Conservation (phyloP, 2,888 invertebrate genomes). For the Cantharis nigra region DNA sequence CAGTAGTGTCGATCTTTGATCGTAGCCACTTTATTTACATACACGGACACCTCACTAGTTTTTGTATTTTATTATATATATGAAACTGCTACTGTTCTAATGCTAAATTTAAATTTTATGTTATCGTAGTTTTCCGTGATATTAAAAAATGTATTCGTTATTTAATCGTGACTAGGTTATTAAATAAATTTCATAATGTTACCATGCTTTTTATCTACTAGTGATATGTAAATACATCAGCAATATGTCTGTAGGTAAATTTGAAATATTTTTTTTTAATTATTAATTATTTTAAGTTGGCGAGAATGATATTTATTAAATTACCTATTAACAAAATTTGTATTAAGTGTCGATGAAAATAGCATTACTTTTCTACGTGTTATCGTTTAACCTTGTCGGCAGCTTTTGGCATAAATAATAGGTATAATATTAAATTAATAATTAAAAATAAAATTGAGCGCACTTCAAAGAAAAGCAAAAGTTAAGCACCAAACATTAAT, state of each 20-base stretch:
- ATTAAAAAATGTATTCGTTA: neutral
- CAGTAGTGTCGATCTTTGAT: neutral
- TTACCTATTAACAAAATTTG: neutral
- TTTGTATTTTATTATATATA: neutral
- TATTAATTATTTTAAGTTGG: neutral
- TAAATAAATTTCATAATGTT: neutral
- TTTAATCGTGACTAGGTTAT: neutral
- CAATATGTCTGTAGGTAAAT: neutral
- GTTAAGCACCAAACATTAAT: neutral
- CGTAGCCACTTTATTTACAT: neutral
- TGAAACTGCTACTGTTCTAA: neutral
- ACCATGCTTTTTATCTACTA: neutral
- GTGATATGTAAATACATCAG: neutral
- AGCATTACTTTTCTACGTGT: neutral
- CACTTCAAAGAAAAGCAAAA: neutral
- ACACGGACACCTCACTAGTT: neutral
- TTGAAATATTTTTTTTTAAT: neutral
- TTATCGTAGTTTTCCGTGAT: neutral
- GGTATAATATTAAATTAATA: neutral
- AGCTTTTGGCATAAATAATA: neutral
- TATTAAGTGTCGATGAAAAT: neutral
- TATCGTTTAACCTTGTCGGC: neutral
- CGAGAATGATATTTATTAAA: neutral
- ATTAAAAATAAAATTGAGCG: neutral
- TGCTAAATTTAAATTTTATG: conserved; percentile 1